Percentiles rank a stretch among this genome's conserved stretches.
Conservation (phyloP, 2,888 invertebrate species). For the Atrina japonica region DNA sequence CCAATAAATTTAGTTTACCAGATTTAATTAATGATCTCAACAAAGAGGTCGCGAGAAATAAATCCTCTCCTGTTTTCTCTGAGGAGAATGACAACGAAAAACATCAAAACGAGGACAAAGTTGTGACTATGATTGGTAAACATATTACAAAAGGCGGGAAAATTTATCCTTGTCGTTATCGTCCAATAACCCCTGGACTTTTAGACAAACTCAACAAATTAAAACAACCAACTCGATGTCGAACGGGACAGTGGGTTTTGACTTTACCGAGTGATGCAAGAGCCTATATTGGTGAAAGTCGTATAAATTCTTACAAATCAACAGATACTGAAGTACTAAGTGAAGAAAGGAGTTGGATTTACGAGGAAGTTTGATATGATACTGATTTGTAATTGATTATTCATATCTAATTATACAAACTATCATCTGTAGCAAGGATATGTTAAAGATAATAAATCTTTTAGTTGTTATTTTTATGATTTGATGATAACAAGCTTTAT, state of each 20-base stretch:
- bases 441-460: too few species aligned
- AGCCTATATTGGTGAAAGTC: conserved; percentile 16
- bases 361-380: too few species aligned
- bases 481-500: too few species aligned
- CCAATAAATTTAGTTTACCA: conserved; percentile 51
- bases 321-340: too few species aligned
- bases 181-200: conserved; percentile 60
- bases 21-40: conserved; percentile 57
- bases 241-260: conserved; percentile 59
- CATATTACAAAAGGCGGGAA: conserved; percentile 3
- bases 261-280: conserved; percentile 34
- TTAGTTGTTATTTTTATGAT: too few species aligned
- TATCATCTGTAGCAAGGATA: too few species aligned
- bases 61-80: background rate
- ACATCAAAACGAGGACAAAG: background rate
- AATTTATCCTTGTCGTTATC: conserved; percentile 32
- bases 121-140: background rate
- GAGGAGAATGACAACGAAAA: background rate
- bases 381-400: too few species aligned
- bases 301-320: conserved; percentile 10
- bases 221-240: conserved; percentile 49
- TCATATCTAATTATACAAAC: too few species aligned
- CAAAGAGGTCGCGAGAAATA: conserved; percentile 7
- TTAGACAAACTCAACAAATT: conserved; percentile 55
- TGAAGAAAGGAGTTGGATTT: too few species aligned